Percentiles rank a stretch among this genome's conserved stretches.
Evolutionary conservation across 2,888 invertebrate genomes (phyloP).

Genomic region (Dryobota labecula): DNA sequence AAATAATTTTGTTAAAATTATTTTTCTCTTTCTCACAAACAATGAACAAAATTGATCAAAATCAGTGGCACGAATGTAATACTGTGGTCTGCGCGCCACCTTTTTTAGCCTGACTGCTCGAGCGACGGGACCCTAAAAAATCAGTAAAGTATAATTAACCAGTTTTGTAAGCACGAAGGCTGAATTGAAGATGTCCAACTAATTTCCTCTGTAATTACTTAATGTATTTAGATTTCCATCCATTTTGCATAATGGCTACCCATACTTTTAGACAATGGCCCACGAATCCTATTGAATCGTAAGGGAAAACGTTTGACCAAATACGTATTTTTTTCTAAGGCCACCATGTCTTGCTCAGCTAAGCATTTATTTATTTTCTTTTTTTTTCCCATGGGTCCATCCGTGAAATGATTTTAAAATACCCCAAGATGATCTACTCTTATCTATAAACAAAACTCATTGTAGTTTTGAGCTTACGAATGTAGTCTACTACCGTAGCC

Average conservation of each 20-base stretch:
- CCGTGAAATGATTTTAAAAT: no score
- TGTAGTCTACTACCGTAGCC: no score
- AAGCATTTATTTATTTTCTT: not conserved
- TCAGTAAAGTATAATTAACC: constrained; percentile 55
- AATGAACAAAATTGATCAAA: no score
- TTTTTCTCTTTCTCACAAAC: no score
- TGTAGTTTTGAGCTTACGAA: no score
- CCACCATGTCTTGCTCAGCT: not conserved
- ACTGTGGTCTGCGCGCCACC: no score
- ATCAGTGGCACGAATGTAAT: no score
- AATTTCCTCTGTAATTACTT: constrained; percentile 63
- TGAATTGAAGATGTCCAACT: constrained; percentile 63
- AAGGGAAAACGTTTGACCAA: not conserved
- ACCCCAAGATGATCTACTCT: no score
- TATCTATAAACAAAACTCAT: no score
- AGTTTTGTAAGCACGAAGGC: constrained; percentile 46
- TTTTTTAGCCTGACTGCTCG: no score
- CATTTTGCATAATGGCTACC: constrained; percentile 50
- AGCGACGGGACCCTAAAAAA: constrained; percentile 52
- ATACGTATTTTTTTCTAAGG: constrained; percentile 5
- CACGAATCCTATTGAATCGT: constrained; percentile 16
- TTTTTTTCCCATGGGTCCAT: no score
- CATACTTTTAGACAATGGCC: constrained; percentile 26
- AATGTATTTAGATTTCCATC: constrained; percentile 62
- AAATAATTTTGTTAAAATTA: no score